phyloP scores from a whole-genome alignment of 2,113 vertebrate species.

The Micronycteris hirsuta region DNA sequence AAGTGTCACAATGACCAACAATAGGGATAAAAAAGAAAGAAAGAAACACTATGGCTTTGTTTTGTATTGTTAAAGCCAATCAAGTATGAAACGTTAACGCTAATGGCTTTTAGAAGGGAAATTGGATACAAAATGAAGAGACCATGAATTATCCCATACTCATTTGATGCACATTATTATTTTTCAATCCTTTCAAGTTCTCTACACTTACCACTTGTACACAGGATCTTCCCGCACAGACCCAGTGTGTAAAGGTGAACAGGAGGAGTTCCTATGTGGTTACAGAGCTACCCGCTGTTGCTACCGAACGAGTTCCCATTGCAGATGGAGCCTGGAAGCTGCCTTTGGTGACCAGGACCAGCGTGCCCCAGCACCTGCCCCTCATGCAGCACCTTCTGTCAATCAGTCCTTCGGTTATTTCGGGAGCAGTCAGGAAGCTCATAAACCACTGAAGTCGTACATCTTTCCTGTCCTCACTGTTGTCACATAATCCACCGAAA shows the following conservation, averaged over 20 bases:
- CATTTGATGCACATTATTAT: conserved; percentile 7
- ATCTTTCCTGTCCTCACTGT: background rate
- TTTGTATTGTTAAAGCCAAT: background rate
- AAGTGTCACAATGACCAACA: background rate
- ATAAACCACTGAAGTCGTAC: background rate
- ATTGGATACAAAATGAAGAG: background rate
- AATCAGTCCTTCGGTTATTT: conserved; percentile 13
- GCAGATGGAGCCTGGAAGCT: conserved; percentile 34
- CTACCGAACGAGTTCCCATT: background rate
- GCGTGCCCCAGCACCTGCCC: background rate
- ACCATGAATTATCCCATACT: conserved; percentile 44
- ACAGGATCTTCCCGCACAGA: conserved; percentile 18
- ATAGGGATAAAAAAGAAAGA: background rate
- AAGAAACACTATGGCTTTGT: background rate
- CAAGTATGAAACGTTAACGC: background rate
- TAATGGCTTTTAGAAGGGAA: background rate
- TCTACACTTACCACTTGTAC: background rate
- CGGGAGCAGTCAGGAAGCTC: background rate
- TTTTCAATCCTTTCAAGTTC: conserved; percentile 49
- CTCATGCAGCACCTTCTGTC: background rate
- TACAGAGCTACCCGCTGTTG: background rate
- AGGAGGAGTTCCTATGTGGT: background rate
- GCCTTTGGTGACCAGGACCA: background rate
- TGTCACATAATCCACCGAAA: background rate
- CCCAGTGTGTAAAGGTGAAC: conserved; percentile 1